These are phyloP conservation scores for Ectropis crepuscularia DNA, from an alignment of 2,888 invertebrate genomes.

Conservation along the genomic window DNA sequence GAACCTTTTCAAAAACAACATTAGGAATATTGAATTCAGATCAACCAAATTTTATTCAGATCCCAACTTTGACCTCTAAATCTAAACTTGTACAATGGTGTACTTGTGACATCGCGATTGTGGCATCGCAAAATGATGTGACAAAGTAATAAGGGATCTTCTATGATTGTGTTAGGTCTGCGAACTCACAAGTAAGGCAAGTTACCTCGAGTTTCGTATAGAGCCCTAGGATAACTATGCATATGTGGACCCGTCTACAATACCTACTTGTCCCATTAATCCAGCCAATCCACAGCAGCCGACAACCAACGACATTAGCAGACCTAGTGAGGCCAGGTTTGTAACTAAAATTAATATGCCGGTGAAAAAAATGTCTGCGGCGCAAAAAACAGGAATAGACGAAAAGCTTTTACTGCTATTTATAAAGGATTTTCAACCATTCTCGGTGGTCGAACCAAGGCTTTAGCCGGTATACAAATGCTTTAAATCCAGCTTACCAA, in stretches of 20 bases:
- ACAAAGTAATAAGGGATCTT: no score
- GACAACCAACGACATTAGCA: constrained; percentile 8
- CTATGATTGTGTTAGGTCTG: constrained; percentile 4
- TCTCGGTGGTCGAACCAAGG: constrained; percentile 42
- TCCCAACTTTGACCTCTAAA: no score
- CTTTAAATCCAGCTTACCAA: constrained; percentile 42
- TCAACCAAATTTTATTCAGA: no score
- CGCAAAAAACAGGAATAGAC: constrained; percentile 11
- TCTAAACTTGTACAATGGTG: no score
- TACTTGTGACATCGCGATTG: no score
- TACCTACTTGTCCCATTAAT: no score
- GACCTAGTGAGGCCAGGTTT: constrained; percentile 11
- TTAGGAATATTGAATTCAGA: no score
- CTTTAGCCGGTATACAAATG: constrained; percentile 39
- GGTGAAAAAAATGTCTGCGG: constrained; percentile 14
- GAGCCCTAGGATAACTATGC: constrained; percentile 3
- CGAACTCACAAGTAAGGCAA: constrained; percentile 12
- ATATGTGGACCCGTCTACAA: constrained; percentile 6
- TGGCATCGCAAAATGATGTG: no score
- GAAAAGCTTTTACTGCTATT: constrained; percentile 16
- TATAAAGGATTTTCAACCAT: constrained; percentile 40
- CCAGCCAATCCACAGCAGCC: constrained; percentile 8
- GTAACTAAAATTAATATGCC: constrained; percentile 14
- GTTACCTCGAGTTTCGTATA: constrained; percentile 6
- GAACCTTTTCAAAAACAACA: no score